phyloP scores from a whole-genome alignment of 1,140 invertebrate genomes.

The Anastrepha ludens region DNA sequence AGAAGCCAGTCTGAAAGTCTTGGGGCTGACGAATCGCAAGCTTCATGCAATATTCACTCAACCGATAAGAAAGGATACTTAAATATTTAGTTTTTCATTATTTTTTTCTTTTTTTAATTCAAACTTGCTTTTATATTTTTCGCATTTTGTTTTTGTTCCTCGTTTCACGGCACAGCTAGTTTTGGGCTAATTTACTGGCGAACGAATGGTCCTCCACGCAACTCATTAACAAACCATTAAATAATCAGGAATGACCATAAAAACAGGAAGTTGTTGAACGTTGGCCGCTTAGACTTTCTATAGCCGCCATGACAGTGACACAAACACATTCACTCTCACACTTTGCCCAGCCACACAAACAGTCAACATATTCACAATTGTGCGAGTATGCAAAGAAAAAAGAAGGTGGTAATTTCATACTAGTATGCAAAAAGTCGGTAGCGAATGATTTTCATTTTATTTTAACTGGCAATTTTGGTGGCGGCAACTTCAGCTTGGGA shows the following conservation, averaged over 20 bases:
- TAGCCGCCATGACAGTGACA: background rate
- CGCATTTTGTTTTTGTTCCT: background rate
- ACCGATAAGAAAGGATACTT: background rate
- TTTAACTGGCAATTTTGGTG: background rate
- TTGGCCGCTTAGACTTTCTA: background rate
- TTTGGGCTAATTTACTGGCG: slow-evolving; percentile 34
- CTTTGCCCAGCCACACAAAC: background rate
- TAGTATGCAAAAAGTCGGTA: background rate
- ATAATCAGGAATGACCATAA: slow-evolving; percentile 34
- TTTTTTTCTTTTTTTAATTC: background rate
- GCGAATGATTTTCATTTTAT: background rate
- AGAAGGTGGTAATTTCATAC: background rate
- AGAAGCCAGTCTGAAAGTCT: background rate
- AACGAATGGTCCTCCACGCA: slow-evolving; percentile 27
- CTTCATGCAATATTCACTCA: background rate
- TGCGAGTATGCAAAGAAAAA: background rate
- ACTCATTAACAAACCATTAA: slow-evolving; percentile 49
- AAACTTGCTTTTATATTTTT: background rate
- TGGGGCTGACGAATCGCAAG: background rate
- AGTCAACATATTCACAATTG: background rate
- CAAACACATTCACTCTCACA: background rate
- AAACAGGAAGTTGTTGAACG: slow-evolving; percentile 39
- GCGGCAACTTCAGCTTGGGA: background rate
- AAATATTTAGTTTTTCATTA: background rate
- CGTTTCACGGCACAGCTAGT: slow-evolving; percentile 17